Base-by-base conservation (phyloP, 1,140 invertebrate genomes). In the Conus betulinus region DNA sequence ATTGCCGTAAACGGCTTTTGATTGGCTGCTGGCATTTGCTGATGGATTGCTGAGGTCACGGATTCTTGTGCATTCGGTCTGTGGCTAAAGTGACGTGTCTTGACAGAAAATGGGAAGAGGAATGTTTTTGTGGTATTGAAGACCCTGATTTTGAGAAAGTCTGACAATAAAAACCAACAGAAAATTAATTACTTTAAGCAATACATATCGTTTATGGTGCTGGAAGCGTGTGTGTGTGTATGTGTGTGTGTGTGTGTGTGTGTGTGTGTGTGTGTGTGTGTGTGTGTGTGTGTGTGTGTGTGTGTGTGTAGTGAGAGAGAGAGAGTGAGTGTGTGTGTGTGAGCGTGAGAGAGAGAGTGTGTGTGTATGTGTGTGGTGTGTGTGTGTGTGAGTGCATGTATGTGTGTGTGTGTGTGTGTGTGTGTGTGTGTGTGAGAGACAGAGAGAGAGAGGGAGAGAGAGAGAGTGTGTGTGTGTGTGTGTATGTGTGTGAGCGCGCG, bases 51-150 rank as follows among this genome's bases (percentile, higher is more conserved):
- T 71, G 88, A 89, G 78, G 88, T 89, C 88, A 89, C 55, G 51
- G 39, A 81, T 53, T 84, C 88, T 89, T 85, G 88, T 89, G 88
- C 88, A 89, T 89, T 89, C 88, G 52, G 79, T 85, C 76, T 27
- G 84, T 89, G 88, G 79, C 71, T 51, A 23, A 89, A 51, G 85
- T 87, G 74, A 83, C 85, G 88, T 84, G 25, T 84, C 82, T 84
- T 25, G 23, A 39, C 82, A 84, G 82, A 84, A 84, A 84, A 84
- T 84, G 82, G 82, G 52, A 84, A 13, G 23, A 67, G 82, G 57
- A 67, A 25, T 63, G 27, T 84, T 63, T 84, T 63, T 60, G 27
- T 84, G 52, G 53, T 23, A n/a, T 83, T 15, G 6, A 20, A n/a
- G 17, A 23, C 1, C 20, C 6, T 55, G 23, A 51, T n/a, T 6